These are phyloP conservation scores for Takifugu bimaculatus DNA, from an alignment of 2,113 vertebrate species.

Conservation along the genomic window DNA sequence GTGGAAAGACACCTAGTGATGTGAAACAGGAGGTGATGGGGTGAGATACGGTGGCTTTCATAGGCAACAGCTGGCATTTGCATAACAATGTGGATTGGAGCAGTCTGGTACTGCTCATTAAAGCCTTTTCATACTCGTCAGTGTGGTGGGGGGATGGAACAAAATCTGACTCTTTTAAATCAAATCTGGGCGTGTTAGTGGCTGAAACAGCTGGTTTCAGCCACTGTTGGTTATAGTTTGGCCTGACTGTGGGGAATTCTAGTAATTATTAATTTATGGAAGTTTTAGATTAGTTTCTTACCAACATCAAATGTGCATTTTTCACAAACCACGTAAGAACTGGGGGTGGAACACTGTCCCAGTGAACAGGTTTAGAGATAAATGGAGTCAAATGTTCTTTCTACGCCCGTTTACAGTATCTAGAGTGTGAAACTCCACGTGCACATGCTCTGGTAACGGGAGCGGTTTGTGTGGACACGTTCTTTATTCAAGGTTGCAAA, in stretches of 20 bases:
- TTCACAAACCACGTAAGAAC: background rate
- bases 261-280: no score
- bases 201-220: no score
- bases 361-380: background rate
- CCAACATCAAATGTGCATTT: background rate
- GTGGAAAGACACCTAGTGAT: background rate
- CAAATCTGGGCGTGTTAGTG: no score
- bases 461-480: background rate
- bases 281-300: no score
- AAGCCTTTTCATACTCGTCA: no score
- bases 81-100: background rate
- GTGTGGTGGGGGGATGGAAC: no score
- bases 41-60: background rate
- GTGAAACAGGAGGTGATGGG: slow-evolving; percentile 19
- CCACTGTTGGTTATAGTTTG: no score
- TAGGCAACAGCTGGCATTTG: slow-evolving; percentile 15
- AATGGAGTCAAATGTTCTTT: background rate
- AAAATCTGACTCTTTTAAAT: no score
- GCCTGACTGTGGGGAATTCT: no score
- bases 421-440: background rate
- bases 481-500: slow-evolving; percentile 7
- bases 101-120: no score
- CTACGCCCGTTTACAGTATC: background rate
- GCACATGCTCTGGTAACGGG: background rate
- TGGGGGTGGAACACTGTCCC: background rate